phyloP scores from a whole-genome alignment of 2,888 invertebrate species.

The Gastrophysa polygoni region DNA sequence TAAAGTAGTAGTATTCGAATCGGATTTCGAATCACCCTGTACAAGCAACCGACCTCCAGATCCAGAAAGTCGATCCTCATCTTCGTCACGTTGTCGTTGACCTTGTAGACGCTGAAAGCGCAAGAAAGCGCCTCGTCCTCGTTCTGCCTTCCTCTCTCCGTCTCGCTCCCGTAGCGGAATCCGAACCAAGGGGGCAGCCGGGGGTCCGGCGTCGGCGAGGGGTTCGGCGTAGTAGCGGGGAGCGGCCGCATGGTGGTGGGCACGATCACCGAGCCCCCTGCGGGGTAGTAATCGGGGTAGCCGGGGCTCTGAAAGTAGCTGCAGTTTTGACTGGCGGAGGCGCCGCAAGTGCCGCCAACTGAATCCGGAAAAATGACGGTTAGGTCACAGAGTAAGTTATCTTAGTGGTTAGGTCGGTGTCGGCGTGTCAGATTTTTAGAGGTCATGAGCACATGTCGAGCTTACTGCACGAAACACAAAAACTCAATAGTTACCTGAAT shows the following conservation, averaged over 20 bases:
- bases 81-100: conserved; percentile 67
- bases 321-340: conserved; percentile 64
- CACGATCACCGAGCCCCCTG: conserved; percentile 43
- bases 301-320: conserved; percentile 77
- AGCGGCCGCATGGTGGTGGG: conserved; percentile 40
- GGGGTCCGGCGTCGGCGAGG: conserved; percentile 49
- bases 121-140: conserved; percentile 66
- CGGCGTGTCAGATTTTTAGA: no score
- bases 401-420: no score
- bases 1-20: no score
- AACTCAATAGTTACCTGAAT: no score
- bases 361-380: no score
- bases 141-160: conserved; percentile 31
- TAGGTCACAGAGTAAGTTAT: no score
- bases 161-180: conserved; percentile 17
- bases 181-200: conserved; percentile 32
- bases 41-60: conserved; percentile 66
- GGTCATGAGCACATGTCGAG: no score
- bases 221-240: conserved; percentile 33
- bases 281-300: conserved; percentile 63
- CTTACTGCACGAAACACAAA: no score
- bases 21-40: no score
- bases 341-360: conserved; percentile 74
- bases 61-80: conserved; percentile 71
- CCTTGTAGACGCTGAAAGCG: conserved; percentile 67